Conservation (phyloP, 2,797 vertebrate genomes). For the Pangasius krempfi region DNA sequence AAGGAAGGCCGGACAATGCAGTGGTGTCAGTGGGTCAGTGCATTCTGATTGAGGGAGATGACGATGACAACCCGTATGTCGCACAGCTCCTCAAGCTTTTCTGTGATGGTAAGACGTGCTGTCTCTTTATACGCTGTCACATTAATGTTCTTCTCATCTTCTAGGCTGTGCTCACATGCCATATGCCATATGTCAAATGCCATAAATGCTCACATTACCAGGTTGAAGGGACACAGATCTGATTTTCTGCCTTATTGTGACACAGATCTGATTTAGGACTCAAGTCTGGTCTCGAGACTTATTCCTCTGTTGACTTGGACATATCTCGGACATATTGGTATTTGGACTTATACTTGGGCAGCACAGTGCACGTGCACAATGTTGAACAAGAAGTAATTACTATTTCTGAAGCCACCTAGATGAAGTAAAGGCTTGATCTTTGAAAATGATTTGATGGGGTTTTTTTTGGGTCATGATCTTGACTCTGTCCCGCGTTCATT, state of each 20-base stretch:
- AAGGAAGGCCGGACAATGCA: constrained; percentile 61
- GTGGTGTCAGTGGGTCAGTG: constrained; percentile 78
- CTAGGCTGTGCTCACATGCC: background rate
- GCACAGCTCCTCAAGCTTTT: constrained; percentile 83
- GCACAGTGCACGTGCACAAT: background rate
- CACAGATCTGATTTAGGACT: background rate
- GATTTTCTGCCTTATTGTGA: background rate
- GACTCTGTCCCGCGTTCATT: background rate
- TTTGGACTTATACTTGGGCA: background rate
- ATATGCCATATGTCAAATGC: too few species aligned
- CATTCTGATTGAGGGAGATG: constrained; percentile 83
- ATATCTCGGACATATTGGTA: background rate
- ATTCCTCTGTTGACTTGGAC: background rate
- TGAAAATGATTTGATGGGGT: background rate
- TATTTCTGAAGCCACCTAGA: background rate
- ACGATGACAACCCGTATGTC: constrained; percentile 83
- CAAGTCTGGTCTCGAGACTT: background rate
- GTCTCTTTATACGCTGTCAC: background rate
- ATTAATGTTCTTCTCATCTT: too few species aligned
- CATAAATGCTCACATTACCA: background rate
- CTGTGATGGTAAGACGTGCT: constrained; percentile 80
- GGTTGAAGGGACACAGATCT: background rate
- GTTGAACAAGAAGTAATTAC: background rate
- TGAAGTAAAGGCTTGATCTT: background rate
- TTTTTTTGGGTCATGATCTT: too few species aligned